Evolutionary conservation across 2,797 vertebrate species (phyloP).

Genomic region (Emys orbicularis): DNA sequence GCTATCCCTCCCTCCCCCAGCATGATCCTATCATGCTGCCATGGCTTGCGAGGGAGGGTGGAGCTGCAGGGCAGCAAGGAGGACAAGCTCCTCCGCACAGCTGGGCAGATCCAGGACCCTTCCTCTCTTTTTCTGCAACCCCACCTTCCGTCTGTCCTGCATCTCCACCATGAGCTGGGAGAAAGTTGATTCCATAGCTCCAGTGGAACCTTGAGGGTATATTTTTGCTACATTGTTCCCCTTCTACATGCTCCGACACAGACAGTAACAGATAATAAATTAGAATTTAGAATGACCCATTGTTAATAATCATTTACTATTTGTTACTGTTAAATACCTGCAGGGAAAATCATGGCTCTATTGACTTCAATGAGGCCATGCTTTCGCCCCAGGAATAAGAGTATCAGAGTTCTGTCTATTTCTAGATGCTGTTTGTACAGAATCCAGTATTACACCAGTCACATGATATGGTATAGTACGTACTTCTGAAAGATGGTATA

Average conservation of each 20-base stretch:
- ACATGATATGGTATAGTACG: not conserved
- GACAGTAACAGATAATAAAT: not conserved
- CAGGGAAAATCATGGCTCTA: not conserved
- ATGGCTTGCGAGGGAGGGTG: accelerated
- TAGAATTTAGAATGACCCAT: not conserved
- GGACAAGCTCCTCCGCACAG: accelerated
- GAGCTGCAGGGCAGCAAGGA: not conserved
- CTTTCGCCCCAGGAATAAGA: not conserved
- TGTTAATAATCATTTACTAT: not conserved
- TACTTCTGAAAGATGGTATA: not conserved
- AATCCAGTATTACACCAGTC: not conserved
- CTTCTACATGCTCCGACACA: not conserved
- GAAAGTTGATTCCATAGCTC: no score
- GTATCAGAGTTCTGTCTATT: not conserved
- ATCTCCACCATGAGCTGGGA: not conserved
- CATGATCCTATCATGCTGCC: no score
- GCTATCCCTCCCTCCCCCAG: no score
- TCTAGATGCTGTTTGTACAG: not conserved
- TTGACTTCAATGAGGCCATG: not conserved
- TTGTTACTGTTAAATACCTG: not conserved
- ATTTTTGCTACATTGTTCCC: not conserved
- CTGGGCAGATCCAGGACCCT: not conserved
- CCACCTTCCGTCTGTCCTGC: accelerated
- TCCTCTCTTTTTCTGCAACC: no score
- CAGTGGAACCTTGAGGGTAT: no score